Percentiles rank a stretch among this genome's conserved stretches.
These are phyloP conservation scores for Carcinoscorpius rotundicauda DNA, from an alignment of 1,140 invertebrate species.

Conservation along the genomic window DNA sequence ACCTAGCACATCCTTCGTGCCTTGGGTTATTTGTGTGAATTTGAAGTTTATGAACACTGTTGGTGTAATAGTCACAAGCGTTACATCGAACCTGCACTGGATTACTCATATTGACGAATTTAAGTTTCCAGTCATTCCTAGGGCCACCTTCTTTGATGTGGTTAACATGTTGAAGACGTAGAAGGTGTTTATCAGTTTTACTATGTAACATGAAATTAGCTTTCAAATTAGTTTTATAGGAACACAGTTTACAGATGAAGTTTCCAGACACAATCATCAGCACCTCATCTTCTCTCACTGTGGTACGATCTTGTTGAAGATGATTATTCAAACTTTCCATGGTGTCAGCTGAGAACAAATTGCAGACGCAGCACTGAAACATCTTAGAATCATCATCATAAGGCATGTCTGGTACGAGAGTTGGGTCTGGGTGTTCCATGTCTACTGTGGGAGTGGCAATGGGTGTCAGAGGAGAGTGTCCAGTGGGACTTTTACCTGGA, in stretches of 20 bases:
- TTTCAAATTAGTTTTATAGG: constrained; percentile 97
- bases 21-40: constrained; percentile 75
- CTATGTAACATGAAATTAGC: constrained; percentile 99
- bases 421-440: constrained; percentile 26
- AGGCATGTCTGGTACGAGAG: constrained; percentile 21
- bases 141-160: constrained; percentile 92
- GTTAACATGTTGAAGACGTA: constrained; percentile 92
- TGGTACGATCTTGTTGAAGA: constrained; percentile 77
- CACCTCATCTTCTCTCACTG: constrained; percentile 77
- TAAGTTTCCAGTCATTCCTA: constrained; percentile 88
- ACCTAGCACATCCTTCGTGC: constrained; percentile 67
- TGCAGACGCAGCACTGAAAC: constrained; percentile 92
- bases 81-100: constrained; percentile 88
- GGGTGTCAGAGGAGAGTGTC: constrained; percentile 81
- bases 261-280: constrained; percentile 77
- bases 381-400: constrained; percentile 44
- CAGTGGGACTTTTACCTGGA: constrained; percentile 54
- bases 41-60: constrained; percentile 90
- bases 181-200: constrained; percentile 98
- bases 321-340: constrained; percentile 84
- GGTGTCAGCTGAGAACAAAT: constrained; percentile 76
- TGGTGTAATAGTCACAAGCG: constrained; percentile 94
- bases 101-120: constrained; percentile 64
- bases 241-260: constrained; percentile 95
- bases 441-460: constrained; percentile 46